Evolutionary conservation across 2,888 invertebrate species (phyloP), one percentile per base, ranked within the genome.

Genomic region (Caenorhabditis angaria): DNA sequence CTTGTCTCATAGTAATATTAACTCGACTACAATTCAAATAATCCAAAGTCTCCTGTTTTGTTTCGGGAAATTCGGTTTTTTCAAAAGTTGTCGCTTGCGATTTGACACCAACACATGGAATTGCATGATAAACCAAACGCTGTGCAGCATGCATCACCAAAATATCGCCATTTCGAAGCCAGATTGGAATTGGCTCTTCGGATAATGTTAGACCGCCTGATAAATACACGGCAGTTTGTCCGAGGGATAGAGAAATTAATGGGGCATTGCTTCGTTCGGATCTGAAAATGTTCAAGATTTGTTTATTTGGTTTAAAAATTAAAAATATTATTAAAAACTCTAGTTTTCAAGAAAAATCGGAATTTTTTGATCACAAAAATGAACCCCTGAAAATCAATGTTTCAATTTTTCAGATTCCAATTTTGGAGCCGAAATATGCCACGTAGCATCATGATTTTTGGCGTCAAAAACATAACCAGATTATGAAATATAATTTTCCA

Each of bases 1-100:
- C 95, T 90, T 97, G 96, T 86, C 97, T 90, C 8, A 96, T 92
- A 90, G 96, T 97, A 78, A 97, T 91, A 90, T 97, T 97, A 64
- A 97, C 93, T 87, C 97, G 91, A 35, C 93, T 92, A 81, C 91
- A 90, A 60, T 89, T 88, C 53, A 93, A 88, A 88, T 93, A 94
- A 58, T 89, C 88, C 24, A 82, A 68, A 63, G 88, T 82, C 50
- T 57, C 27, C 55, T 70, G 58, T 56, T 66, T 35, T n/a, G n/a
- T n/a, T n/a, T n/a, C n/a, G n/a, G n/a, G n/a, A n/a, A n/a, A n/a
- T 56, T 82, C 70, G 68, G 66, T 60, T n/a, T 64, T 65, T 6
- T 70, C 70, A 48, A 89, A 88, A 92, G 63, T 18, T 59, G 53
- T 25, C 41, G 4, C 0, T 27, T 54, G 29, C 10, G 41, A 61